These are phyloP conservation scores for Hybognathus amarus DNA, from an alignment of 2,797 vertebrate species.

Conservation along the genomic window DNA sequence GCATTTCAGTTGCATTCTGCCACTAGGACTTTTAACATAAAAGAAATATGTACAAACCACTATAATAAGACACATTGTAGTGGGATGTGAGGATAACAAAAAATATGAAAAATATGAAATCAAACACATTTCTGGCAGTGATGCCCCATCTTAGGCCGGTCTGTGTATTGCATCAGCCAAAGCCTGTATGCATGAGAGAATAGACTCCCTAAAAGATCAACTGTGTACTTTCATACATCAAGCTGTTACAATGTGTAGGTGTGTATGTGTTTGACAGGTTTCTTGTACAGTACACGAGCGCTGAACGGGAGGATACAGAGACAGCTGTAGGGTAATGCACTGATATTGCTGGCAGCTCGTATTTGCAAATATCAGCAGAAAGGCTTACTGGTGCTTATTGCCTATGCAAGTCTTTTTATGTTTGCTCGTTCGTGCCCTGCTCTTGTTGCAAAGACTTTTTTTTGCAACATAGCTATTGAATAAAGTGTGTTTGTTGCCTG, in stretches of 20 bases:
- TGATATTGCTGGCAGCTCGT: slow-evolving; percentile 70
- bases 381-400: slow-evolving; percentile 69
- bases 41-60: neutral
- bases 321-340: slow-evolving; percentile 67
- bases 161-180: slow-evolving; percentile 23
- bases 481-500: slow-evolving; percentile 14
- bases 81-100: neutral
- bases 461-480: slow-evolving; percentile 61
- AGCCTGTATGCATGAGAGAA: slow-evolving; percentile 15
- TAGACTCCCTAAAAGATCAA: slow-evolving; percentile 23
- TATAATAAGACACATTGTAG: neutral
- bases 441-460: slow-evolving; percentile 64
- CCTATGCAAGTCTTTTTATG: slow-evolving; percentile 72
- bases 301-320: slow-evolving; percentile 72
- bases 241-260: slow-evolving; percentile 67
- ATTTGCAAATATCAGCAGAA: slow-evolving; percentile 77
- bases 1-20: neutral
- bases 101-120: neutral
- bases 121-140: slow-evolving; percentile 15
- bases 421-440: slow-evolving; percentile 63
- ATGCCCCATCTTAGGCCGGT: neutral
- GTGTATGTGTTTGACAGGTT: slow-evolving; percentile 74
- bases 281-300: slow-evolving; percentile 66
- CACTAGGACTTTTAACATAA: neutral
- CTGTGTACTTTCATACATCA: slow-evolving; percentile 21